Percentiles rank a stretch among this genome's conserved stretches.
Conservation (phyloP, 2,888 invertebrate species). For the Onthophagus sagittarius region DNA sequence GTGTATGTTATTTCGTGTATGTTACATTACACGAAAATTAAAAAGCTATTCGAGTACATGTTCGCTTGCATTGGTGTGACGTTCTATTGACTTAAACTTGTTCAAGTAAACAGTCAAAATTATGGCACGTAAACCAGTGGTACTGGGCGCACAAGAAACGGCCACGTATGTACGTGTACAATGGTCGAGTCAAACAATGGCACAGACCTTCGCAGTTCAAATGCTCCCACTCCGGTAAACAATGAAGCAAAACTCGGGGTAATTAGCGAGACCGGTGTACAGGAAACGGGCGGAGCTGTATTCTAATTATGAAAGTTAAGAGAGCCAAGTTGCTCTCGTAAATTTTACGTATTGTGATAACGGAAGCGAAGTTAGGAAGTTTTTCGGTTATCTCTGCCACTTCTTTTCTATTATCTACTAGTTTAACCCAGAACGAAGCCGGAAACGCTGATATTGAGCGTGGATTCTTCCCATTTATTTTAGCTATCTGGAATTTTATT, state of each 20-base stretch:
- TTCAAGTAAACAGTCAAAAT: slow-evolving; percentile 3
- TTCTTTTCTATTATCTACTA: not conserved
- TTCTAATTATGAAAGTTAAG: slow-evolving; percentile 13
- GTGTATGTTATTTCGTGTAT: too few relatives aligned
- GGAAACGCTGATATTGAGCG: not conserved
- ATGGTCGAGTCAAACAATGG: slow-evolving; percentile 10
- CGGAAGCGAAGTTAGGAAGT: not conserved
- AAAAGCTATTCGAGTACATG: too few relatives aligned
- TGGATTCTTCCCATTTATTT: not conserved
- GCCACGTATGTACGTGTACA: slow-evolving; percentile 3
- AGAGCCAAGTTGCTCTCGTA: not conserved
- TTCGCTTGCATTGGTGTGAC: not conserved
- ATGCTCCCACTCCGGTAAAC: slow-evolving; percentile 3
- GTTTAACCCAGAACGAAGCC: not conserved
- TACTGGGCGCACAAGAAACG: not conserved
- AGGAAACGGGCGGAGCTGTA: slow-evolving; percentile 13
- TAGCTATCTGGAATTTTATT: not conserved
- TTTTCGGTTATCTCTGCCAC: not conserved
- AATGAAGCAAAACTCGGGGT: slow-evolving; percentile 16
- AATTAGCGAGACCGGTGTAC: slow-evolving; percentile 12
- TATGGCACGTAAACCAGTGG: not conserved
- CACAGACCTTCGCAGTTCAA: not conserved
- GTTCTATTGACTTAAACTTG: not conserved
- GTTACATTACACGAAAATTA: too few relatives aligned
- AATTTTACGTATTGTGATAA: slow-evolving; percentile 1